Conservation (phyloP, 1,140 invertebrate species). For the Drosophila cardini region DNA sequence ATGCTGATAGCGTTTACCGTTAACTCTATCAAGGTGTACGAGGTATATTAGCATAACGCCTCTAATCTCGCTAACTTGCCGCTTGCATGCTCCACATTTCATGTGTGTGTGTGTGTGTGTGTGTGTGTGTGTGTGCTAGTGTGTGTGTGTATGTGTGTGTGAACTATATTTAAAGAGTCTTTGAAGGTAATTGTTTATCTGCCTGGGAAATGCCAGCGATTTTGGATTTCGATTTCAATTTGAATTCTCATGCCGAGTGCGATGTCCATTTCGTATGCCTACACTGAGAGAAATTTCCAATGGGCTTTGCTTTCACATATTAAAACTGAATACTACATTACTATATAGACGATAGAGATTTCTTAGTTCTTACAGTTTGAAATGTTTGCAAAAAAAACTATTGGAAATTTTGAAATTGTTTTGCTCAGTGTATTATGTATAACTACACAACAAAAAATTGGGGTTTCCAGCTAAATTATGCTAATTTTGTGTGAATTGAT, state of each 20-base stretch:
- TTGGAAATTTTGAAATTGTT: neutral
- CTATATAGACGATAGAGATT: no score
- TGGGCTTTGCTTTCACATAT: neutral
- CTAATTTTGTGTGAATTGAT: no score
- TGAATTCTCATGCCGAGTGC: constrained; percentile 15
- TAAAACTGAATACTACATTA: no score
- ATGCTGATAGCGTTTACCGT: constrained; percentile 34
- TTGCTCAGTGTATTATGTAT: neutral
- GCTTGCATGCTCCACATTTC: constrained; percentile 16
- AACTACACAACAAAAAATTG: no score
- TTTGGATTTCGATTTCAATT: constrained; percentile 20
- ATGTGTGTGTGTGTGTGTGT: neutral
- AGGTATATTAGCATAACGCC: constrained; percentile 43
- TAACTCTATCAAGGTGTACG: constrained; percentile 26
- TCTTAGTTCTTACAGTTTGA: no score
- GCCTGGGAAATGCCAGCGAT: constrained; percentile 13
- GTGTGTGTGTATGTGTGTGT: neutral
- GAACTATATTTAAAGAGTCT: constrained; percentile 18
- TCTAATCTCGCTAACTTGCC: constrained; percentile 33
- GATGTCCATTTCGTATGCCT: constrained; percentile 3
- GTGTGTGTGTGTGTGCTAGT: neutral
- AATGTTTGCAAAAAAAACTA: no score
- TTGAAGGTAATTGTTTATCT: constrained; percentile 31
- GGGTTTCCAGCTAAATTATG: no score
- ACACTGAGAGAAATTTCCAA: constrained; percentile 7